Conservation (phyloP, 2,113 vertebrate genomes). For the Syngnathus scovelli region DNA sequence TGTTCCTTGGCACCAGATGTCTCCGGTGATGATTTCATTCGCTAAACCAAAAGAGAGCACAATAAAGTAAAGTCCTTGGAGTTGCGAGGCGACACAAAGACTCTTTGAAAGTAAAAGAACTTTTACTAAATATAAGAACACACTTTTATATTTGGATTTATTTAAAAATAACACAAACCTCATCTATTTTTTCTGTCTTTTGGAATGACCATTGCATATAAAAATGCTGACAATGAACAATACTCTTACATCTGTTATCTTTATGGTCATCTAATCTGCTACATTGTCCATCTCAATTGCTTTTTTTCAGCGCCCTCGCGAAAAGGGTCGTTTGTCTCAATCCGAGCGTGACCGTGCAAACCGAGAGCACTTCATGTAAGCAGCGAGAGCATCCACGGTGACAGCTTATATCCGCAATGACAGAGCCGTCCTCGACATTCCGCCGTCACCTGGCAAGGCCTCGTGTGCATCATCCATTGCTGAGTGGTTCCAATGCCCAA, state of each 20-base stretch:
- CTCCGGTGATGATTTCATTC: background rate
- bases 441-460: slow-evolving; percentile 32
- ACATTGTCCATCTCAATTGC: slow-evolving; percentile 44
- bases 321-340: slow-evolving; percentile 42
- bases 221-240: slow-evolving; percentile 37
- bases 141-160: background rate
- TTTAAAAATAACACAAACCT: background rate
- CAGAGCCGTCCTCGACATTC: slow-evolving; percentile 34
- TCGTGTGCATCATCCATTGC: slow-evolving; percentile 27
- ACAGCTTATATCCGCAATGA: slow-evolving; percentile 57
- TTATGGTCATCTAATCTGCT: slow-evolving; percentile 19
- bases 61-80: slow-evolving; percentile 8
- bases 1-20: slow-evolving; percentile 2
- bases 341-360: slow-evolving; percentile 40
- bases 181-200: slow-evolving; percentile 3
- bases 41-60: background rate
- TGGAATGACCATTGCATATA: slow-evolving; percentile 37
- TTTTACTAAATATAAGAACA: slow-evolving; percentile 1
- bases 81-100: slow-evolving; percentile 4
- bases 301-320: slow-evolving; percentile 28
- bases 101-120: background rate
- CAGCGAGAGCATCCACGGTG: slow-evolving; percentile 30
- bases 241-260: slow-evolving; percentile 14
- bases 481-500: slow-evolving; percentile 56
- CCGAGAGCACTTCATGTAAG: slow-evolving; percentile 27